phyloP scores from a whole-genome alignment of 2,888 invertebrate genomes.

The Acheta domesticus region DNA sequence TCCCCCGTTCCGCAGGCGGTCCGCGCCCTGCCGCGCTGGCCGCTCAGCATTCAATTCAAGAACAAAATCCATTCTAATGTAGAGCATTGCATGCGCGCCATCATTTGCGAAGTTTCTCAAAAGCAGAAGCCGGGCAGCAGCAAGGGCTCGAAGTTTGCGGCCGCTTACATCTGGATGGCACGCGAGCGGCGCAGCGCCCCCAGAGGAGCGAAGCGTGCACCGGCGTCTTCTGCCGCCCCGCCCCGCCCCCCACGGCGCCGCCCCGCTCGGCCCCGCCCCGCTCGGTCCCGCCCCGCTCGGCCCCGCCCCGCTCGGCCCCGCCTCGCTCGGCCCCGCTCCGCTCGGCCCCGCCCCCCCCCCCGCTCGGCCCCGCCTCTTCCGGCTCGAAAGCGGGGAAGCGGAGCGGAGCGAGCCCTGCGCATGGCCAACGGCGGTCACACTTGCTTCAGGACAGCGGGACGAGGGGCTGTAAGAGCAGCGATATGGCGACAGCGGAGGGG shows the following conservation, averaged over 20 bases:
- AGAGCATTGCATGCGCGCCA: slow-evolving; percentile 9
- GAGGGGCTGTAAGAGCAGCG: too few relatives aligned
- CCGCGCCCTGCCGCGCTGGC: not conserved
- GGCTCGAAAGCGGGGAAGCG: too few relatives aligned
- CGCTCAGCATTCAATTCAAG: slow-evolving; percentile 10
- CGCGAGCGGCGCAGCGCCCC: not conserved
- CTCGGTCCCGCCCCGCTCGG: not conserved
- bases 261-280: not conserved
- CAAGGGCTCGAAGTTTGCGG: not conserved
- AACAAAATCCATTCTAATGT: slow-evolving; percentile 9
- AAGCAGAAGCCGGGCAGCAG: not conserved
- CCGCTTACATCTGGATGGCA: not conserved
- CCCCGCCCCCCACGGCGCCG: not conserved
- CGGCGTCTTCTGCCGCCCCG: not conserved
- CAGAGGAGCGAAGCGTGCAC: too few relatives aligned
- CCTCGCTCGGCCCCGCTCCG: not conserved
- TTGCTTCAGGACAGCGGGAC: too few relatives aligned
- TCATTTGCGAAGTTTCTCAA: slow-evolving; percentile 1
- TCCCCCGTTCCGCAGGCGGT: not conserved
- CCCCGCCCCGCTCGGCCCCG: not conserved
- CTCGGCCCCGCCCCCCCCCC: not conserved
- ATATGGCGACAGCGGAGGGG: too few relatives aligned
- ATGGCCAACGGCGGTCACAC: too few relatives aligned
- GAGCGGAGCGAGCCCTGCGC: too few relatives aligned
- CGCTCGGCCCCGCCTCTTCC: too few relatives aligned